Conservation (phyloP, 2,113 vertebrate species). For the Mesembrinibis cayennensis region DNA sequence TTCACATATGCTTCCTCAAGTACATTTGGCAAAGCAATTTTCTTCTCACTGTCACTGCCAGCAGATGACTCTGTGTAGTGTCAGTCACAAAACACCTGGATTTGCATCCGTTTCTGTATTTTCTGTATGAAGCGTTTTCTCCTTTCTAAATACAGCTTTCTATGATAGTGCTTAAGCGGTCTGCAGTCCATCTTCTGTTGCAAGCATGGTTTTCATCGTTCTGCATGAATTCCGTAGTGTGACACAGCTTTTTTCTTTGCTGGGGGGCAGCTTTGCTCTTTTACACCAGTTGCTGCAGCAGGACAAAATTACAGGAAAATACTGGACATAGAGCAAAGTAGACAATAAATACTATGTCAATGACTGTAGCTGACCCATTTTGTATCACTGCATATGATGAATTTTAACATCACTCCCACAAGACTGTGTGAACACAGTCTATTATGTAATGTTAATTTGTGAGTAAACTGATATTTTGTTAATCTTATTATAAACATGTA, state of each 20-base stretch:
- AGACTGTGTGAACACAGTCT: neutral
- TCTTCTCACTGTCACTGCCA: conserved; percentile 2
- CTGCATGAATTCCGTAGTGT: neutral
- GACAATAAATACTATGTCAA: neutral
- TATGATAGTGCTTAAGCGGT: neutral
- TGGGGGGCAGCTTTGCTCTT: neutral
- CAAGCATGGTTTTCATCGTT: neutral
- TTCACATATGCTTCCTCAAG: neutral
- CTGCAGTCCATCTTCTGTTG: neutral
- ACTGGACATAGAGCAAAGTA: neutral
- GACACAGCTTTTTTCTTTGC: neutral
- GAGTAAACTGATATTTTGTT: conserved; percentile 14
- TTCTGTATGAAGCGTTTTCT: neutral
- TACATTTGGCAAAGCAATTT: conserved; percentile 14
- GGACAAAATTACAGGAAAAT: neutral
- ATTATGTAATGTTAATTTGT: neutral
- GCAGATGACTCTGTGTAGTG: neutral
- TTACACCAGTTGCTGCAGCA: neutral
- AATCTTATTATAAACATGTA: neutral
- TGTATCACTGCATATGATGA: neutral
- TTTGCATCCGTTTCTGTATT: neutral
- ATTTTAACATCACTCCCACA: neutral
- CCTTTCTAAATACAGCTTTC: neutral
- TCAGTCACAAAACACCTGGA: neutral
- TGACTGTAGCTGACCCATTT: neutral